A percentile compares a stretch with the other conserved stretches of the same genome.
Evolutionary conservation across 2,113 vertebrate genomes (phyloP).

Genomic region (Nanorana parkeri): DNA sequence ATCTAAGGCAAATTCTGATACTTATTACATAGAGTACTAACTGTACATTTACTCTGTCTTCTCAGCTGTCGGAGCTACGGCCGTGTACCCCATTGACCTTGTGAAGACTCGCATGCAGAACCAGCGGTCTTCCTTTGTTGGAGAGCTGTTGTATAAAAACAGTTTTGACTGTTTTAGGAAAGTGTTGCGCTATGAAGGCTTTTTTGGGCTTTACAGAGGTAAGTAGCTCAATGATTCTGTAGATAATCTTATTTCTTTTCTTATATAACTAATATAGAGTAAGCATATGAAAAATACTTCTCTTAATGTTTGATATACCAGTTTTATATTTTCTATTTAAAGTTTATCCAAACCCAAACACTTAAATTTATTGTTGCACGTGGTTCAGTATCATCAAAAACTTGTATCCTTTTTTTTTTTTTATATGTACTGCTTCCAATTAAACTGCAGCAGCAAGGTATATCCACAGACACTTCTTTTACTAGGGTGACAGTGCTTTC

Average conservation of each 20-base stretch:
- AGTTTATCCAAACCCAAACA: no score
- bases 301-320: no score
- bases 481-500: no score
- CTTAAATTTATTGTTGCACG: no score
- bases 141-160: slow-evolving; percentile 95
- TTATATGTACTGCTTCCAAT: no score
- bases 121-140: slow-evolving; percentile 88
- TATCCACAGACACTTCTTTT: no score
- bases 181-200: slow-evolving; percentile 90
- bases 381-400: no score
- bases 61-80: slow-evolving; percentile 91
- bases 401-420: no score
- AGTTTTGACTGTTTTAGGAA: slow-evolving; percentile 97
- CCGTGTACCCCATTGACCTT: slow-evolving; percentile 94
- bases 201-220: slow-evolving; percentile 97
- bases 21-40: not conserved
- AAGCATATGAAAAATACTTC: no score
- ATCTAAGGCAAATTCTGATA: no score
- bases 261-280: not conserved
- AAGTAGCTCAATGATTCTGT: slow-evolving; percentile 59
- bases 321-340: no score
- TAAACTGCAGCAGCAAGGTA: no score
- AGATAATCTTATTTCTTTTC: not conserved
- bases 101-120: slow-evolving; percentile 98
- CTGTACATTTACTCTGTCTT: slow-evolving; percentile 24